Base-by-base conservation (phyloP, 2,797 vertebrate species). In the Sebastes flavidus region DNA sequence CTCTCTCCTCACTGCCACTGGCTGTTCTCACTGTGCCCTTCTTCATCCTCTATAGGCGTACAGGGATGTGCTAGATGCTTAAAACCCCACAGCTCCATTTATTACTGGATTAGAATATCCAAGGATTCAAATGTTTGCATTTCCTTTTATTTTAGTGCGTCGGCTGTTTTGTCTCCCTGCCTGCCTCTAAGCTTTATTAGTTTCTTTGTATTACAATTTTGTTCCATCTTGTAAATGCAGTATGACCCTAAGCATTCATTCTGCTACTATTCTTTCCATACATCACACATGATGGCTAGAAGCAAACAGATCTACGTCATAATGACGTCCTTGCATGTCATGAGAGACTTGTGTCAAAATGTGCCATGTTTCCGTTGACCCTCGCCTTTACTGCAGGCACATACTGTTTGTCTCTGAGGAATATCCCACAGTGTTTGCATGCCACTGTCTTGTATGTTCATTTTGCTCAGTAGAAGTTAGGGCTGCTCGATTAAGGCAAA, bases 1-100 rank as follows among this genome's bases (percentile, higher is more conserved):
- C 93, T 90, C 89, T 84, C 88, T 81, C 61, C 84, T 78, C 73
- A 6, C 66, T 54, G 83, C 89, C 83, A 79, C 85, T 55, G 90
- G 91, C 86, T 87, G 10, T 68, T 78, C 85, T 74, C 66, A 14
- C 56, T 20, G 52, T 56, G 65, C 61, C 89, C 91, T 90, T 89
- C 88, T 72, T 73, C 89, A 67, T 86, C 83, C 72, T 78, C 80
- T 70, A 3, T 2, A 55, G 75, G 72, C 16, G 3, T 75, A 14
- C 58, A 30, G 66, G 68, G 27, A 65, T 55, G 62, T 59, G 30
- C 76, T 32, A 5, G 38, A 79, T 22, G 29, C 66, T 73, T 13
- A 22, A 36, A 36, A 55, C 56, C 71, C 72, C 4, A 30, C 3
- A n/a, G 72, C 75, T 10, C 6, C 2, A 11, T 49, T 66, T 55